Base-by-base conservation (phyloP, 2,797 vertebrate species). In the Microcaecilia unicolor region DNA sequence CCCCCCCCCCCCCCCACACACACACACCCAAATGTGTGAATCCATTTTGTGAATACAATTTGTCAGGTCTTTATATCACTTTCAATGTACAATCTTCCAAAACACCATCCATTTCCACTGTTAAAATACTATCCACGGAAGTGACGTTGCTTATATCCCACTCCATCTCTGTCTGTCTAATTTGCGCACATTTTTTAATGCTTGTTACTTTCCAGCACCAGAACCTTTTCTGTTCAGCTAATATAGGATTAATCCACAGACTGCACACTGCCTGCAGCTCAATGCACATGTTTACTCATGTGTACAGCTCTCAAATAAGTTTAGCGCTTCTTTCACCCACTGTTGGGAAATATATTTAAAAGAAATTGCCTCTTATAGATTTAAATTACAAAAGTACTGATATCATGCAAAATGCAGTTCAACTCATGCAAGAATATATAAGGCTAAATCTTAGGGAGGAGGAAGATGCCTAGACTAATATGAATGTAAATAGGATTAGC, bases 401-500 rank as follows among this genome's bases (percentile, higher is more conserved):
- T 85, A 89, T 81, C 78, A 73, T 82, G 79, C 81, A 69, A 70
- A 76, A 74, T 77, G 76, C 79, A 79, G 62, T 73, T 81, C 76
- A 81, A 82, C 72, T 84, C 83, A 81, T 84, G 80, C 72, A 80
- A 81, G 81, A 80, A 85, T 88, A 88, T 78, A 86, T 89, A 92
- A 89, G 75, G 82, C 81, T 69, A 83, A 91, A 86, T 90, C 86
- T 86, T 69, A 76, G 78, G 84, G 84, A 76, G 84, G 85, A 85
- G 80, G 80, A 85, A 84, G 84, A 75, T n/a, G n/a, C 70, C 72
- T 72, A 65, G 86, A 81, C 79, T 88, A 87, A 90, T 91, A 88
- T 89, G 87, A 94, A 93, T 90, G 86, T 87, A 91, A 95, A 93
- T 92, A 83, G 89, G 89, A 92, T 93, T 91, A 92, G 83, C 81